phyloP scores from a whole-genome alignment of 2,888 invertebrate species.

The Pedicia rivosa region DNA sequence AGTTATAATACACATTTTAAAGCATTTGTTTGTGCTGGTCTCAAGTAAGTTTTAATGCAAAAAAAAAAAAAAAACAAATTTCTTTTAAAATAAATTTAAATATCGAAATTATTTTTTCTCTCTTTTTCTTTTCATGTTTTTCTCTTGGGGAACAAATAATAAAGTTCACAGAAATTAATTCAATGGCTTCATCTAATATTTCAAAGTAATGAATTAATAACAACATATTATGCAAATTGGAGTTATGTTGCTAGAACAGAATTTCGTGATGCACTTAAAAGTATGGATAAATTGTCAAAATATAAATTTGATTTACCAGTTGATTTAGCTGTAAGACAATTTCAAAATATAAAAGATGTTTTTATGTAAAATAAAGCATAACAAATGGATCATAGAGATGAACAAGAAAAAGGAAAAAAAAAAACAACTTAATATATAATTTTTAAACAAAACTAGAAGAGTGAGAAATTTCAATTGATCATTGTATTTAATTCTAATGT shows the following conservation, averaged over 20 bases:
- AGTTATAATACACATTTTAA: constrained; percentile 96
- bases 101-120: constrained; percentile 1
- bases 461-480: too few species aligned
- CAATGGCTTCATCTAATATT: constrained; percentile 89
- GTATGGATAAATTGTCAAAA: constrained; percentile 71
- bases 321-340: constrained; percentile 90
- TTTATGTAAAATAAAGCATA: constrained; percentile 67
- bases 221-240: constrained; percentile 72
- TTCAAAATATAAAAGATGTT: constrained; percentile 95
- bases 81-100: not conserved
- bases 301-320: constrained; percentile 88
- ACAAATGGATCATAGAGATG: too few species aligned
- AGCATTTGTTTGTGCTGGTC: constrained; percentile 89
- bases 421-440: too few species aligned
- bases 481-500: too few species aligned
- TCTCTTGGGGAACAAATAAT: constrained; percentile 22
- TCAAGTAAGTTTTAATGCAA: constrained; percentile 76
- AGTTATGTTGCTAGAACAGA: constrained; percentile 94
- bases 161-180: constrained; percentile 78
- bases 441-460: too few species aligned
- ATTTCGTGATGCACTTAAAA: constrained; percentile 86
- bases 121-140: constrained; percentile 9
- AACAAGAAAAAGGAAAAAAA: too few species aligned
- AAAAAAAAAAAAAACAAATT: not conserved
- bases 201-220: constrained; percentile 64